Evolutionary conservation across 2,113 vertebrate species (phyloP).

Genomic region (Epinephelus moara): DNA sequence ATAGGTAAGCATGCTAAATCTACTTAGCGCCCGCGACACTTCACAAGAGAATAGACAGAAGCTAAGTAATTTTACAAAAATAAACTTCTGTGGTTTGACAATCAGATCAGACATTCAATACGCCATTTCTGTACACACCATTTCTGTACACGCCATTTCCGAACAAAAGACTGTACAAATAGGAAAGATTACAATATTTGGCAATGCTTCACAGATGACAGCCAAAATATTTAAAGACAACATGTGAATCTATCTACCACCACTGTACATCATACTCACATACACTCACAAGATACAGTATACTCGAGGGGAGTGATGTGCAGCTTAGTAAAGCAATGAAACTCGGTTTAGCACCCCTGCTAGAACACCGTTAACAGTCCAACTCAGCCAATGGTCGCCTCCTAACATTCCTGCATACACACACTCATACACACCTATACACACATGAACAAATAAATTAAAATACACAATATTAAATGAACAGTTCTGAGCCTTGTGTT

Average conservation of each 20-base stretch:
- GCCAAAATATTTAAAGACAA: conserved; percentile 40
- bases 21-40: conserved; percentile 16
- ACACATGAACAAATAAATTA: conserved; percentile 27
- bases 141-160: conserved; percentile 36
- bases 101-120: conserved; percentile 69
- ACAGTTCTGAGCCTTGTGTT: conserved; percentile 31
- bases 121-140: conserved; percentile 45
- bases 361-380: conserved; percentile 60
- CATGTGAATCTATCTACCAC: conserved; percentile 37
- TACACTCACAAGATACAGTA: conserved; percentile 44
- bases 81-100: conserved; percentile 47
- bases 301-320: conserved; percentile 2
- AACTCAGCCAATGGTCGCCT: conserved; percentile 49
- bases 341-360: conserved; percentile 19
- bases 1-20: conserved; percentile 34
- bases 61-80: conserved; percentile 45
- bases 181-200: conserved; percentile 51
- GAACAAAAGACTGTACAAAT: conserved; percentile 19
- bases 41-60: conserved; percentile 34
- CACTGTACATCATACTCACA: conserved; percentile 38
- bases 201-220: conserved; percentile 54
- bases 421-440: neutral
- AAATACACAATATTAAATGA: conserved; percentile 2
- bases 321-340: conserved; percentile 36
- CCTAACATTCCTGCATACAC: neutral